phyloP scores from a whole-genome alignment of 2,113 vertebrate species.

The Pachypanchax playfairii region DNA sequence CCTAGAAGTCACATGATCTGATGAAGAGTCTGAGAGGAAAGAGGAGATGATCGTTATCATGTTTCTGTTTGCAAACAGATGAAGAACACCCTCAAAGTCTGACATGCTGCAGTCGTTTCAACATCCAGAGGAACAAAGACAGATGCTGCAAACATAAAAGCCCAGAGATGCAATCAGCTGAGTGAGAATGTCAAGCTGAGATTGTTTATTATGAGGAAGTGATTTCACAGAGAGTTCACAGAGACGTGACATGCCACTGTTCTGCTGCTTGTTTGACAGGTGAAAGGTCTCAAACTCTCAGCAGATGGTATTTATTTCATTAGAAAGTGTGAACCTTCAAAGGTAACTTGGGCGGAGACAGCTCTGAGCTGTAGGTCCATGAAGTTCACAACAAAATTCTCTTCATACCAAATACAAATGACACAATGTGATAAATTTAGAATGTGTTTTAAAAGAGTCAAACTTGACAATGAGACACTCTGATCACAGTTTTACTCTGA shows the following conservation, averaged over 20 bases:
- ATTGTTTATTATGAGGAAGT: constrained; percentile 41
- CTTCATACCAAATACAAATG: constrained; percentile 31
- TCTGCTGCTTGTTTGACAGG: constrained; percentile 44
- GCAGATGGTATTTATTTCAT: constrained; percentile 58
- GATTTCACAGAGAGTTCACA: constrained; percentile 28
- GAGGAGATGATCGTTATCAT: neutral
- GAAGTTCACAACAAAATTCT: neutral
- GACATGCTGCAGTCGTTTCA: constrained; percentile 26
- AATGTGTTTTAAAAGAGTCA: too few relatives aligned
- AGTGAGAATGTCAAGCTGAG: constrained; percentile 20
- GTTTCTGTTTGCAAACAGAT: constrained; percentile 6
- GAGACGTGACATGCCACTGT: constrained; percentile 29
- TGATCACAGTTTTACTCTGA: too few relatives aligned
- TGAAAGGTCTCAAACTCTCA: constrained; percentile 46
- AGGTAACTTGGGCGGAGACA: too few relatives aligned
- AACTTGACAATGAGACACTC: too few relatives aligned
- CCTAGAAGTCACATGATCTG: neutral
- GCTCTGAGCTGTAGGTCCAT: too few relatives aligned
- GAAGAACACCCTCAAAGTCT: constrained; percentile 9
- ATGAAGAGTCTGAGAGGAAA: neutral
- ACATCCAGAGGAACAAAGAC: constrained; percentile 37
- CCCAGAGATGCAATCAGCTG: constrained; percentile 41
- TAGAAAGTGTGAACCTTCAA: constrained; percentile 22
- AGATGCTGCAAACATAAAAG: too few relatives aligned
- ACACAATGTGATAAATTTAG: constrained; percentile 7